Base-by-base conservation (phyloP, 2,113 vertebrate species). In the Macaca nemestrina region DNA sequence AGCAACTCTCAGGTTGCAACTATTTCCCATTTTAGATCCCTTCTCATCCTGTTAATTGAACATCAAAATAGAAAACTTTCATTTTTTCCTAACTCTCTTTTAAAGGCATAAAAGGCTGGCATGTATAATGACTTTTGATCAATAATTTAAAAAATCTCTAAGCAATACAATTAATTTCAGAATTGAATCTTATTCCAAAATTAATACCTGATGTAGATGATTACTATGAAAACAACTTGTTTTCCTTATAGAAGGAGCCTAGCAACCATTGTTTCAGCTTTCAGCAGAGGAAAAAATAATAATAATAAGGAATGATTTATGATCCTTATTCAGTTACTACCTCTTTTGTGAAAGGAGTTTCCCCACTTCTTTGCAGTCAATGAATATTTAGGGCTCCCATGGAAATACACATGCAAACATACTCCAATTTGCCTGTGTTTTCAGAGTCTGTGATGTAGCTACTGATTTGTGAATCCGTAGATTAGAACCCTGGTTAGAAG, bases 41-140 rank as follows among this genome's bases (percentile, higher is more conserved):
- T 86, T 86, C 94, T 97, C 96, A 92, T 79, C 32, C 57, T 95
- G 64, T 22, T 97, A 98, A 97, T 94, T 95, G 96, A 32, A 78
- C 73, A 92, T 93, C 30, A 17, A 73, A 90, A 93, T 84, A 38
- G 61, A 75, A 67, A 93, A 30, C 78, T 98, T 94, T 92, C 84
- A 96, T 81, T 83, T 68, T 40, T 43, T 73, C 61, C 81, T 97
- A 95, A 92, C 88, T 95, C 38, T 83, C 32, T 85, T 91, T 43
- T 50, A 97, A 87, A 97, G 35, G 17, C 6, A 45, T 84, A 92
- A 57, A 70, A 88, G 83, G 94, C 50, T 93, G 23, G 12, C 20
- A 80, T 92, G 12, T 68, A 16, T 91, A 72, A 67, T 91, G n/a
- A 78, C 6, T 84, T 75, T 95, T 82, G 50, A 40, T 1, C 38